Conservation (phyloP, 1,140 invertebrate genomes). For the Coenobita brevimanus region DNA sequence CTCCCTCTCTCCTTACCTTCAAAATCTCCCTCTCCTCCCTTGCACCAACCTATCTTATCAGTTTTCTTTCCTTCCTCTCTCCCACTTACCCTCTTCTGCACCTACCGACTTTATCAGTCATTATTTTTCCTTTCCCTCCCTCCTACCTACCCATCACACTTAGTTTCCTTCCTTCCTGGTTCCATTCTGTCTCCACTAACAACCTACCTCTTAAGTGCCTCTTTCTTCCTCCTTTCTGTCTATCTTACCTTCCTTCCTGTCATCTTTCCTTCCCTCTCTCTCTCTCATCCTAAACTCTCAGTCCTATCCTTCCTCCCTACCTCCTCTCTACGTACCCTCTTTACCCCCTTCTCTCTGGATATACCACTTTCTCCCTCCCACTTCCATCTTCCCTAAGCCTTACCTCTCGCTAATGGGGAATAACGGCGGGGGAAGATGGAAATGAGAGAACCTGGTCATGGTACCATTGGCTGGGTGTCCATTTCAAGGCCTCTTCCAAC, state of each 20-base stretch:
- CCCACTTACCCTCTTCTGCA: neutral
- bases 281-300: neutral
- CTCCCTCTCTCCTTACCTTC: too few relatives aligned
- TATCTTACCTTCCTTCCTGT: neutral
- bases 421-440: too few relatives aligned
- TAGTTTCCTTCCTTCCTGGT: neutral
- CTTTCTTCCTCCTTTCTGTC: neutral
- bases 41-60: neutral
- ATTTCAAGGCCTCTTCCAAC: too few relatives aligned
- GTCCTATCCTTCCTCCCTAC: too few relatives aligned
- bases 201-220: too few relatives aligned
- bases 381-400: neutral
- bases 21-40: too few relatives aligned
- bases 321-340: neutral
- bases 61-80: neutral
- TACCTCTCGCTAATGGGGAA: too few relatives aligned
- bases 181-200: neutral
- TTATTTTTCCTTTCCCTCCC: neutral
- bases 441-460: too few relatives aligned
- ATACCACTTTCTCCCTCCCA: too few relatives aligned
- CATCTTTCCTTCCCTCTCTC: neutral
- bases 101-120: fast-evolving
- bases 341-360: neutral
- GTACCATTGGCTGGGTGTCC: too few relatives aligned
- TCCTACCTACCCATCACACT: neutral